These are phyloP conservation scores for Valencia hispanica DNA, from an alignment of 2,797 vertebrate species.

Conservation along the genomic window DNA sequence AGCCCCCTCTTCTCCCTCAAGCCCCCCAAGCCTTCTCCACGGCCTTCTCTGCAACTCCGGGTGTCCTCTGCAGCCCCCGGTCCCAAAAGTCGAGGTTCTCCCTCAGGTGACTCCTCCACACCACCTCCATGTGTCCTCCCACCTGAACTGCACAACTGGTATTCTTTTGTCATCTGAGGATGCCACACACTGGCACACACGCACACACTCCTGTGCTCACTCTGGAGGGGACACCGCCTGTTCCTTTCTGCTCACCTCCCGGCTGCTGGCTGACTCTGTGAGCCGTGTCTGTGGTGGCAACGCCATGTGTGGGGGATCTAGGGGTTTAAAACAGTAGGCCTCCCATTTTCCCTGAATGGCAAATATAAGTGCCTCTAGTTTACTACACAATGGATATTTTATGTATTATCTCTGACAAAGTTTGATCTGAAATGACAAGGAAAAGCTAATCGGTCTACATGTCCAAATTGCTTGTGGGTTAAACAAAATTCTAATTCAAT, in stretches of 20 bases:
- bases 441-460: slow-evolving; percentile 29
- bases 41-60: slow-evolving; percentile 54
- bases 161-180: slow-evolving; percentile 79
- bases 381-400: slow-evolving; percentile 62
- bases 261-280: slow-evolving; percentile 78
- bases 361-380: slow-evolving; percentile 64
- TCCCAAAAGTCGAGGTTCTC: slow-evolving; percentile 68
- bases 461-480: slow-evolving; percentile 7
- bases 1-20: slow-evolving; percentile 67
- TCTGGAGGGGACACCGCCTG: slow-evolving; percentile 82
- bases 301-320: slow-evolving; percentile 84
- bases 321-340: slow-evolving; percentile 83
- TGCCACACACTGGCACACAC: slow-evolving; percentile 51
- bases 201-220: slow-evolving; percentile 69
- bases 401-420: slow-evolving; percentile 64
- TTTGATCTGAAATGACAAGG: slow-evolving; percentile 62
- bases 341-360: slow-evolving; percentile 74
- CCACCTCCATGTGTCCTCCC: slow-evolving; percentile 61
- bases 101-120: slow-evolving; percentile 73
- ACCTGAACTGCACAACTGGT: slow-evolving; percentile 67
- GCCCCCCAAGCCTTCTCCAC: slow-evolving; percentile 67
- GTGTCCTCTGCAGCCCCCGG: slow-evolving; percentile 64
- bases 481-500: too few species aligned
- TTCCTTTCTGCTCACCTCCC: slow-evolving; percentile 79
- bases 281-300: slow-evolving; percentile 80